Conservation (phyloP, 2,113 vertebrate genomes). For the Camelus bactrianus region DNA sequence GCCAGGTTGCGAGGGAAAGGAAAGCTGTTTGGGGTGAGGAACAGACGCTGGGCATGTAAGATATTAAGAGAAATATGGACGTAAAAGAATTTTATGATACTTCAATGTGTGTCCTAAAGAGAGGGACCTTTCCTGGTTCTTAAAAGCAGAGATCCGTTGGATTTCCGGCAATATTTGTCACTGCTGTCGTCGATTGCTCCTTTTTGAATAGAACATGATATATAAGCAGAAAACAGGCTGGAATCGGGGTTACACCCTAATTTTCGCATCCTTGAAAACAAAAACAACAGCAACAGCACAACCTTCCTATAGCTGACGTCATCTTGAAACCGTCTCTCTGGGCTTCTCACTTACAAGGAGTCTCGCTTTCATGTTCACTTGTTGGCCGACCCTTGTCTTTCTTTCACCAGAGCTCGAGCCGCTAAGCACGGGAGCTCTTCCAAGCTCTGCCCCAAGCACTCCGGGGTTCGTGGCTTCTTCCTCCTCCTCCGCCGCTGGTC, state of each 20-base stretch:
- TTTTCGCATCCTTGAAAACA: background rate
- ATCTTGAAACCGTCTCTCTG: background rate
- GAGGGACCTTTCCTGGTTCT: background rate
- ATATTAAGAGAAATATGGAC: background rate
- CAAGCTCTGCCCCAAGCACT: background rate
- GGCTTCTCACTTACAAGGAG: background rate
- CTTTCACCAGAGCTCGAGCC: background rate
- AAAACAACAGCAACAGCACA: background rate
- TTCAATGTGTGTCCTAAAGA: background rate
- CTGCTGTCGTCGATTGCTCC: background rate
- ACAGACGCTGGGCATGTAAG: background rate
- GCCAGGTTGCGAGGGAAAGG: background rate
- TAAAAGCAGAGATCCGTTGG: slow-evolving; percentile 45
- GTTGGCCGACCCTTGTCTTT: background rate
- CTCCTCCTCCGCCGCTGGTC: background rate
- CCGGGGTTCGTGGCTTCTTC: background rate
- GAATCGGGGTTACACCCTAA: background rate
- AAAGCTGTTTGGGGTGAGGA: background rate
- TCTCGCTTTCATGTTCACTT: background rate
- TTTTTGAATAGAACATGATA: background rate
- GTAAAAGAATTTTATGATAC: background rate
- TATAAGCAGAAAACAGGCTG: background rate
- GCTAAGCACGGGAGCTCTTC: background rate
- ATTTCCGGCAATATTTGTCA: background rate
- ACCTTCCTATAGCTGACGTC: background rate